Evolutionary conservation across 2,888 invertebrate species (phyloP).

Genomic region (Melieria crassipennis): DNA sequence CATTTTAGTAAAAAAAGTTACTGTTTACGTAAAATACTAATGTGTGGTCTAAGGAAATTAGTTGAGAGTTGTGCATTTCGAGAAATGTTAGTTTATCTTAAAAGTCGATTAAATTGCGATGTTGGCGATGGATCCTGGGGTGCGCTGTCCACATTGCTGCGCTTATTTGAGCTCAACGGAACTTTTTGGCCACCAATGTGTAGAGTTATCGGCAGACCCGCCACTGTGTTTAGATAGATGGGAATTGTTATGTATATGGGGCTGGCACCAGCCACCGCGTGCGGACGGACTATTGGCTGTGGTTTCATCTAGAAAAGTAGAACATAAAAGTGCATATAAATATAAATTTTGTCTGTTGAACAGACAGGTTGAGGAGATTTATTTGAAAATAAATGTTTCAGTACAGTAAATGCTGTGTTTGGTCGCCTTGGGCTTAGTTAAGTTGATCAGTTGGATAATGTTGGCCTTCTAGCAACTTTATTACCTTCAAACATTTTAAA

Average conservation of each 20-base stretch:
- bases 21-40: no score
- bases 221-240: slow-evolving; percentile 53
- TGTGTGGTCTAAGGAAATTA: no score
- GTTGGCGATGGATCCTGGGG: slow-evolving; percentile 41
- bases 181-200: slow-evolving; percentile 48
- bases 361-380: no score
- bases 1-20: no score
- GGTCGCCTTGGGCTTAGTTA: no score
- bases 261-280: slow-evolving; percentile 9
- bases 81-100: slow-evolving; percentile 17
- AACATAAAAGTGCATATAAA: background rate
- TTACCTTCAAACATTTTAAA: no score
- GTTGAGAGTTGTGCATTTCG: no score
- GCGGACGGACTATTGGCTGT: slow-evolving; percentile 7
- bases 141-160: background rate
- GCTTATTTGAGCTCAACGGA: slow-evolving; percentile 29
- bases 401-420: no score
- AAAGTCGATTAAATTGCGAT: slow-evolving; percentile 49
- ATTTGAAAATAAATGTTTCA: no score
- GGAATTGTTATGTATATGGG: slow-evolving; percentile 56
- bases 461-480: no score
- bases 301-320: slow-evolving; percentile 2
- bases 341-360: background rate
- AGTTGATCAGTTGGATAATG: no score
- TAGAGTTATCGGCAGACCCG: slow-evolving; percentile 47